Conservation (phyloP, 2,797 vertebrate genomes). For the Sebastes vulpes region DNA sequence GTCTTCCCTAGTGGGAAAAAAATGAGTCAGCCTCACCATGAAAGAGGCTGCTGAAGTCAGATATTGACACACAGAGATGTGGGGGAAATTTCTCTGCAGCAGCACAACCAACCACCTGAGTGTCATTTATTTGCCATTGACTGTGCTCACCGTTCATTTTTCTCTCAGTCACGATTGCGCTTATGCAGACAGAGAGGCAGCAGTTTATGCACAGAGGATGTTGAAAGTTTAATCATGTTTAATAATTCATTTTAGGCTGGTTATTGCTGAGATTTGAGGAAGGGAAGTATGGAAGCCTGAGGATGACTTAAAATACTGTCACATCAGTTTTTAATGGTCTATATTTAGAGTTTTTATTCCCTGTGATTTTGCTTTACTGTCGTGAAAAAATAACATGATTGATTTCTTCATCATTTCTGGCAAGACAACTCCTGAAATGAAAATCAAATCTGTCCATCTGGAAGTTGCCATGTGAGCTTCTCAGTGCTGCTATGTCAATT, state of each 20-base stretch:
- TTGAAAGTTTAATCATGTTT: conserved; percentile 35
- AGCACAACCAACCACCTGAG: neutral
- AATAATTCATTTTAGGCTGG: conserved; percentile 17
- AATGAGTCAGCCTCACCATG: neutral
- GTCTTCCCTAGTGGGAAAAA: neutral
- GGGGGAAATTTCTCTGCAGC: conserved; percentile 35
- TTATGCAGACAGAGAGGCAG: neutral
- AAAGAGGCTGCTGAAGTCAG: conserved; percentile 8
- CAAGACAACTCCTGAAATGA: neutral
- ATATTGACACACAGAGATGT: neutral
- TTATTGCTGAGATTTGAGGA: neutral
- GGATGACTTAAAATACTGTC: neutral
- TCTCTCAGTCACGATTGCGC: neutral
- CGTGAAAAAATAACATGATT: neutral
- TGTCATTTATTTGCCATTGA: neutral
- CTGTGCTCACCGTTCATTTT: neutral
- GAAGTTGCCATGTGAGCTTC: neutral
- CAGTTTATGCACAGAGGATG: neutral
- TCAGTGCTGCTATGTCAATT: neutral
- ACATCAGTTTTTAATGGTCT: neutral
- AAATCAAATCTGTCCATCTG: neutral
- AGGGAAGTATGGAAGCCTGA: neutral
- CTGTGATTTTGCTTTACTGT: neutral
- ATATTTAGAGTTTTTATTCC: neutral
- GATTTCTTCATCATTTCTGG: neutral